phyloP scores from a whole-genome alignment of 2,888 invertebrate species.

The Macrophya annulata region DNA sequence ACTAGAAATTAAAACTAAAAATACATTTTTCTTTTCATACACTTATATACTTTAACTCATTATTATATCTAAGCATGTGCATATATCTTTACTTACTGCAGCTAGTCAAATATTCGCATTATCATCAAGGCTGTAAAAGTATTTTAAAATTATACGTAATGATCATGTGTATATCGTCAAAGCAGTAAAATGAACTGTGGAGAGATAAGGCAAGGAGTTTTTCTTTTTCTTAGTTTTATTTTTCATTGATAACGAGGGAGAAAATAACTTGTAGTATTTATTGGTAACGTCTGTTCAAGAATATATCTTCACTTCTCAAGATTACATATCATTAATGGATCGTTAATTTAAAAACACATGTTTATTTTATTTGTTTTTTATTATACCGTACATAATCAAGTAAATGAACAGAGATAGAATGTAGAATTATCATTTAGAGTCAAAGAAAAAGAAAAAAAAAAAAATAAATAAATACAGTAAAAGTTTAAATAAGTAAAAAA shows the following conservation, averaged over 20 bases:
- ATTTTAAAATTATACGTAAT: not conserved
- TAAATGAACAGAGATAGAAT: not conserved
- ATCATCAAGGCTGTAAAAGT: not conserved
- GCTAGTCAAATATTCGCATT: not conserved
- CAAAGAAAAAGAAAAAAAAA: not conserved
- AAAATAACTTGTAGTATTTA: too few species aligned
- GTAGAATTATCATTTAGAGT: not conserved
- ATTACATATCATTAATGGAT: too few species aligned
- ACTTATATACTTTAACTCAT: not conserved
- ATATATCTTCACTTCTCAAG: too few species aligned
- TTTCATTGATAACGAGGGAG: too few species aligned
- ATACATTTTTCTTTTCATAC: not conserved
- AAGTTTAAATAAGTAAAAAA: too few species aligned
- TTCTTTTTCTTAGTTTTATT: not conserved
- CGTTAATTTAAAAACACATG: not conserved
- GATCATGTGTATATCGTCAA: not conserved
- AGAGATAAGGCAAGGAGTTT: not conserved
- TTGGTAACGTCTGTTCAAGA: too few species aligned
- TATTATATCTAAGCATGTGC: not conserved
- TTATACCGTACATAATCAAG: too few species aligned
- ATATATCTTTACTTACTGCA: not conserved
- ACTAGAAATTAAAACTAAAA: not conserved
- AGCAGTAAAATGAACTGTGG: not conserved
- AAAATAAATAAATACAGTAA: too few species aligned
- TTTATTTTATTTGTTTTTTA: too few species aligned